Evolutionary conservation across 2,888 invertebrate species (phyloP).

Genomic region (Romanomermis culicivorax): DNA sequence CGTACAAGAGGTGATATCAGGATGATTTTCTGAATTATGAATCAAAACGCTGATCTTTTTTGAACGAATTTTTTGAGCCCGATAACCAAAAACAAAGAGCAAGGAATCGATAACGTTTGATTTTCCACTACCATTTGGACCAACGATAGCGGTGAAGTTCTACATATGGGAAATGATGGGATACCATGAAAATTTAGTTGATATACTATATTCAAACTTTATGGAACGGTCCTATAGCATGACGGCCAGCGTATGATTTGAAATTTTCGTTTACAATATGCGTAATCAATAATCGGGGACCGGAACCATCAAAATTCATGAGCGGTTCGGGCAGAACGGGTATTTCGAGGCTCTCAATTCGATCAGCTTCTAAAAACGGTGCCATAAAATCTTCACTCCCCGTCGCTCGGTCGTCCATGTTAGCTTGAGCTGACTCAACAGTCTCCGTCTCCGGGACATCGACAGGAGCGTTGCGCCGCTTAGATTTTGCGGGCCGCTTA

Average conservation of each 20-base stretch:
- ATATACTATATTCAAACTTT: constrained; percentile 41
- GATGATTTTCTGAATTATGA: constrained; percentile 63
- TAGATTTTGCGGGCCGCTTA: no score
- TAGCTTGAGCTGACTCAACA: no score
- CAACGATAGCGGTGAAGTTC: constrained; percentile 86
- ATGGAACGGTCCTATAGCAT: constrained; percentile 74
- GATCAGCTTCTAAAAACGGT: no score
- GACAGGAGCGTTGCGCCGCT: no score
- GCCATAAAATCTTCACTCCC: no score
- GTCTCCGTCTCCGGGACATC: no score
- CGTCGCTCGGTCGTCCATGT: no score
- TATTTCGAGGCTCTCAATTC: constrained; percentile 24
- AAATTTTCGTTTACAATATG: constrained; percentile 78
- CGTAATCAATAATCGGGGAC: constrained; percentile 66
- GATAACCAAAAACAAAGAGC: constrained; percentile 93
- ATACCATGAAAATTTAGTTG: constrained; percentile 13
- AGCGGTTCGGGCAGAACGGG: constrained; percentile 26
- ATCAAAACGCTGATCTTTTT: constrained; percentile 79
- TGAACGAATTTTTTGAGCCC: constrained; percentile 78
- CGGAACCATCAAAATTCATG: constrained; percentile 46
- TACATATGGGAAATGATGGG: constrained; percentile 33
- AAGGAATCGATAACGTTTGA: constrained; percentile 97
- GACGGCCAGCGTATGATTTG: constrained; percentile 75
- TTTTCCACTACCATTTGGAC: constrained; percentile 96
- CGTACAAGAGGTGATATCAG: constrained; percentile 51